Conservation (phyloP, 1,140 invertebrate genomes). For the Chlorops oryzae region DNA sequence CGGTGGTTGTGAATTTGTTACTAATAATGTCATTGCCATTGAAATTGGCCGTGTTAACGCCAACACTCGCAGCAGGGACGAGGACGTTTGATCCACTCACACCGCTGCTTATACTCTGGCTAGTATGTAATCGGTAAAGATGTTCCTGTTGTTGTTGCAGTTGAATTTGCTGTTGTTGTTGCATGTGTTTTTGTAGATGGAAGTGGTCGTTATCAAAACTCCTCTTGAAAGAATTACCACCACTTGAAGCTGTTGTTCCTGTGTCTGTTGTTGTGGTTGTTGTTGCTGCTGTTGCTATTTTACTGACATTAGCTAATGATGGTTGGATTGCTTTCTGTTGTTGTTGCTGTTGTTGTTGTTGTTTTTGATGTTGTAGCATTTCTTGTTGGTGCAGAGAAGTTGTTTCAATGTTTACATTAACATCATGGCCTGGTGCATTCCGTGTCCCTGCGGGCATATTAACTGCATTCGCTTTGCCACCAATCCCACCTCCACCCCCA, state of each 20-base stretch:
- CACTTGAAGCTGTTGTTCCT: background rate
- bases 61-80: no score
- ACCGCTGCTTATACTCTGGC: no score
- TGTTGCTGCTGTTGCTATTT: conserved; percentile 1
- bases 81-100: no score
- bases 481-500: conserved; percentile 6
- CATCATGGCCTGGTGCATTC: no score
- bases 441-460: no score
- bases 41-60: no score
- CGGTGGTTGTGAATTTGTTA: conserved; percentile 37
- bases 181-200: background rate
- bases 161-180: conserved; percentile 11
- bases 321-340: background rate
- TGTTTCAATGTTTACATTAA: conserved; percentile 13
- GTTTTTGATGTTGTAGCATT: conserved; percentile 16
- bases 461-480: no score
- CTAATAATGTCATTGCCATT: no score
- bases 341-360: conserved; percentile 2
- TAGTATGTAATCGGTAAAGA: no score
- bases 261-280: background rate
- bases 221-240: no score
- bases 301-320: background rate
- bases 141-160: conserved; percentile 18
- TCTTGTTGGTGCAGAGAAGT: conserved; percentile 3
- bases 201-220: no score